A percentile compares a stretch with the other conserved stretches of the same genome.
phyloP scores from a whole-genome alignment of 2,888 invertebrate species.

The Cataglyphis rosenhaueri region DNA sequence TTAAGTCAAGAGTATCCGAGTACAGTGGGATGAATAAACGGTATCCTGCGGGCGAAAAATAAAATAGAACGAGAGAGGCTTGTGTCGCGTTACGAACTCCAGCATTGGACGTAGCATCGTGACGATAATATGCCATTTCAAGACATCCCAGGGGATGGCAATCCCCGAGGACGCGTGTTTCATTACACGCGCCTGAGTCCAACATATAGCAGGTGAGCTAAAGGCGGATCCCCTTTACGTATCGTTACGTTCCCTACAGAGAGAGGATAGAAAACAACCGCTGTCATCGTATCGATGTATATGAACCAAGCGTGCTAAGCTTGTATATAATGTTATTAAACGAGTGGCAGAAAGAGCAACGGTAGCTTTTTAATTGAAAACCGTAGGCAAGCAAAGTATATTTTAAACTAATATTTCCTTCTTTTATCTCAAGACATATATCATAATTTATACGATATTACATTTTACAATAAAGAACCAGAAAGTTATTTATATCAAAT shows the following conservation, averaged over 20 bases:
- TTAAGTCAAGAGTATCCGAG: slow-evolving; percentile 63
- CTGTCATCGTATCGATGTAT: neutral
- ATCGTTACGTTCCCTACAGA: slow-evolving; percentile 7
- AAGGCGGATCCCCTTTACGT: slow-evolving; percentile 27
- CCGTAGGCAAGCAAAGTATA: neutral
- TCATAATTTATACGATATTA: neutral
- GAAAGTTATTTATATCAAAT: neutral
- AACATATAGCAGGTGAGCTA: slow-evolving; percentile 9
- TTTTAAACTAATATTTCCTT: neutral
- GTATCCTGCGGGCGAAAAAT: slow-evolving; percentile 11
- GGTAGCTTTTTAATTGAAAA: neutral
- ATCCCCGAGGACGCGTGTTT: slow-evolving; percentile 36
- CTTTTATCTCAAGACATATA: neutral
- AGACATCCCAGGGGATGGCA: slow-evolving; percentile 31
- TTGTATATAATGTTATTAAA: neutral
- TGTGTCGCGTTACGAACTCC: slow-evolving; percentile 6
- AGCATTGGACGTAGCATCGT: slow-evolving; percentile 20
- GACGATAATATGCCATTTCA: slow-evolving; percentile 50
- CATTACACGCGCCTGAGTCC: slow-evolving; percentile 42
- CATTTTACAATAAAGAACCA: neutral
- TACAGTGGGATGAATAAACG: slow-evolving; percentile 29
- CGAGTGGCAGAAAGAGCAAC: neutral
- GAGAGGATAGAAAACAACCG: neutral
- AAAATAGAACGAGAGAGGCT: slow-evolving; percentile 15
- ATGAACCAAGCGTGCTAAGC: neutral